Base-by-base conservation (phyloP, 1,140 invertebrate genomes). In the Bombus haemorrhoidalis region DNA sequence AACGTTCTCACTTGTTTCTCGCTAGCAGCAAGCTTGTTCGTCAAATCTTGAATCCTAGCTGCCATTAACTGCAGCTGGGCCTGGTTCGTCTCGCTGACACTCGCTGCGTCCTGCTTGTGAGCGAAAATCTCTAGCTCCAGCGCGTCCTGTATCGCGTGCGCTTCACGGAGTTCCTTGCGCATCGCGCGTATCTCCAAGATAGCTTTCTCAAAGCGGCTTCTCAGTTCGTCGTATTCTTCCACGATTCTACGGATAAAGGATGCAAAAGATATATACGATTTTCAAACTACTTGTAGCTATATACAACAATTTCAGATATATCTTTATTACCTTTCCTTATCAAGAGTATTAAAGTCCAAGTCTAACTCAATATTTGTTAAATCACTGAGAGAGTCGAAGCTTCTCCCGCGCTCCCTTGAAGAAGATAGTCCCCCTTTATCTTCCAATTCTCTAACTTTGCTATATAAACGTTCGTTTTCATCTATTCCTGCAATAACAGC, bases 1-100 rank as follows among this genome's bases (percentile, higher is more conserved):
- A 98, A 89, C 9, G 96, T 96, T 79, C 98, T 95, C 18, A 98
- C 97, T 93, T 98, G 97, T 90, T 98, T 98, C 91, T 98, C 98
- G n/a, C 97, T 97, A 2, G 96, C 96, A 8, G 96, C 96, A 39
- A 98, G 95, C 93, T 98, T 98, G 57, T 96, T 96, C 0, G 98
- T 98, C 59, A 98, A 93, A 93, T 98, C 98, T 91, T 98, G 97
- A 66, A 98, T 97, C 43, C 98, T 96, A n/a, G 96, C 97, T 2
- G 97, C 97, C 97, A 98, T 98, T 82, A 98, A 94, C 72, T 97
- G 96, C 37, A 97, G 96, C 93, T 98, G 97, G 0, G 97, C 96
- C 81, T 97, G 96, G 90, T 97, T 97, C 82, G 97, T 96, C 86
- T 97, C 96, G 87, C 97, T 97, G 68, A 96, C 94, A 9, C 96